phyloP scores from a whole-genome alignment of 2,797 vertebrate genomes.

The Lindbergichthys nudifrons region DNA sequence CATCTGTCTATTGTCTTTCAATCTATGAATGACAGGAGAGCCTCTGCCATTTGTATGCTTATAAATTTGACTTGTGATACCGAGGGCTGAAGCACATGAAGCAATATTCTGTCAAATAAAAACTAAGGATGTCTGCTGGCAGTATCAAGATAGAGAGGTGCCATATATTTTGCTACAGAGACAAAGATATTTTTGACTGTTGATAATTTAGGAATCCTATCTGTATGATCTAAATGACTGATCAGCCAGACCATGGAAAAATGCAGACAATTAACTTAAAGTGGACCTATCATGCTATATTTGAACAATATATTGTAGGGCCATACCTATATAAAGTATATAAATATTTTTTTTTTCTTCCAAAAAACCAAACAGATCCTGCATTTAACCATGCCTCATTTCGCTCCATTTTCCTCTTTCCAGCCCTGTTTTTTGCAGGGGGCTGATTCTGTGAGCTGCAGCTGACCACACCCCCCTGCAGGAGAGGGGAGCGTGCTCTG shows the following conservation, averaged over 20 bases:
- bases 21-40: constrained; percentile 63
- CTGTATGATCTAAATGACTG: constrained; percentile 3
- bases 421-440: too few species aligned
- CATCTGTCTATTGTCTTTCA: constrained; percentile 72
- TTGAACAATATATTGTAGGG: too few species aligned
- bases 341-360: too few species aligned
- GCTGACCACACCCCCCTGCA: too few species aligned
- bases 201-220: constrained; percentile 13
- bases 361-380: too few species aligned
- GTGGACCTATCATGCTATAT: too few species aligned
- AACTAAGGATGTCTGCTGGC: constrained; percentile 15
- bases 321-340: too few species aligned
- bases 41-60: constrained; percentile 46
- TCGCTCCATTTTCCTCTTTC: too few species aligned
- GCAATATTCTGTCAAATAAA: constrained; percentile 44
- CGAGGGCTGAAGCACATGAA: constrained; percentile 35
- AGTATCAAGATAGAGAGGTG: constrained; percentile 7
- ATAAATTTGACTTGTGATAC: constrained; percentile 47
- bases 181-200: constrained; percentile 7
- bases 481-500: too few species aligned
- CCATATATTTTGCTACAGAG: background rate
- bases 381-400: too few species aligned
- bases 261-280: background rate
- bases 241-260: background rate
- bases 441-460: too few species aligned